Base-by-base conservation (phyloP, 2,113 vertebrate species). In the Herpetotheres cachinnans region DNA sequence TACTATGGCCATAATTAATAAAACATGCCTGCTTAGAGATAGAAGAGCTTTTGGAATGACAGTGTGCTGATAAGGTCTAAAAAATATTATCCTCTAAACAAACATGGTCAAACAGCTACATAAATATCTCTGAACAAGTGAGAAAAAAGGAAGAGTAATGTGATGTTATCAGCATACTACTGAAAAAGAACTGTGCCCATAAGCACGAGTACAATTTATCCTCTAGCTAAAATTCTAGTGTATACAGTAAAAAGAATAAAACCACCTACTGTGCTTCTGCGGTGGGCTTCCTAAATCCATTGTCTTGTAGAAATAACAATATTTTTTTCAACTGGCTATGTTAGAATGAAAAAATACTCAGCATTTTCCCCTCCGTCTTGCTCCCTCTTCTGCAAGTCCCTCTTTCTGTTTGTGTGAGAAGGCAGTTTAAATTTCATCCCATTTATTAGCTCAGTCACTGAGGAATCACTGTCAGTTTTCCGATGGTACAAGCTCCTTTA, bases 231-330 rank as follows among this genome's bases (percentile, higher is more conserved):
- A 93, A 90, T 76, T 52, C 74, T 36, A 90, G 56, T 69, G 47
- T 59, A 74, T 71, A 73, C 4, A 11, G 63, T 67, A 97, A 76
- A 95, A 91, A 96, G 89, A 97, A 95, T 90, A 97, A 98, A 97
- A 94, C 91, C 95, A 98, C 98, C 98, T 98, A 98, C 98, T 98
- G 98, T 98, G 97, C 93, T 98, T 98, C 94, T 94, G 97, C 46
- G 97, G 96, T 82, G 95, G 97, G 96, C 97, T 97, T 98, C 97
- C 98, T 97, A 98, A 92, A 97, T 98, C 98, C 98, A 98, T 98
- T 94, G 97, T 98, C 98, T 97, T 92, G 79, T 26, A 76, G 89
- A 95, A 91, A 66, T 55, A 71, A 58, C 80, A 91, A 15, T 72
- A 26, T 25, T 83, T 80, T 55, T 86, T 76, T 81, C 95, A 94